Base-by-base conservation (phyloP, 2,113 vertebrate species). In the Salminus brasiliensis region DNA sequence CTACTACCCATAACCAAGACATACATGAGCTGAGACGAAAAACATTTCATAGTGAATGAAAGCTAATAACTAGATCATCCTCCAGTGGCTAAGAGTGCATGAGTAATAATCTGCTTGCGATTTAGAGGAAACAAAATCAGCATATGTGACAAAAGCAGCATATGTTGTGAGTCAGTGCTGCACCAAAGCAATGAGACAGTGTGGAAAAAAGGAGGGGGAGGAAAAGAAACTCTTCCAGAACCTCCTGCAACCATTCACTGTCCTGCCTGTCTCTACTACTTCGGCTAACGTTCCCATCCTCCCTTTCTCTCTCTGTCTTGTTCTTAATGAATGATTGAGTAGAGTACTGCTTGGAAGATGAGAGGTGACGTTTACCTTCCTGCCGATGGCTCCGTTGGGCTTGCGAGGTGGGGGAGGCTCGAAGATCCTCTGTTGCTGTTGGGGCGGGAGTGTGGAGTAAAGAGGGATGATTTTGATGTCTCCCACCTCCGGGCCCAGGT, bases 401-500 rank as follows among this genome's bases (percentile, higher is more conserved):
- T 98, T 98, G 89, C 95, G 95, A n/a, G 96, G 96, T 67, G 97
- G 97, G 0, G 97, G 96, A 29, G 97, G 95, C 84, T 99, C 97
- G 80, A 99, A 98, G 92, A 98, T 98, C 78, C 96, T 94, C 80
- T 98, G 97, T 79, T 98, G 97, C 62, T 99, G 97, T 83, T 98
- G 97, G 0, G 96, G 97, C 71, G 97, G 97, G 85, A 98, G 94
- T 0, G 97, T 98, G 23, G 97, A 98, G 87, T 99, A 99, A 55
- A 98, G 90, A 0, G 97, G 97, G 92, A 99, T 98, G 93, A 98
- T 98, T 92, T 98, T 98, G 88, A 99, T 97, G 84, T 99, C 96
- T 8, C 97, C 97, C 79, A 97, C 97, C 85, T 98, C 96, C 9
- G 96, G 96, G 15, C 97, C 97, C 83, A 98, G 92, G 86, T 98